Percentiles rank a stretch among this genome's conserved stretches.
Evolutionary conservation across 2,113 vertebrate genomes (phyloP).

Genomic region (Myotis yumanensis): DNA sequence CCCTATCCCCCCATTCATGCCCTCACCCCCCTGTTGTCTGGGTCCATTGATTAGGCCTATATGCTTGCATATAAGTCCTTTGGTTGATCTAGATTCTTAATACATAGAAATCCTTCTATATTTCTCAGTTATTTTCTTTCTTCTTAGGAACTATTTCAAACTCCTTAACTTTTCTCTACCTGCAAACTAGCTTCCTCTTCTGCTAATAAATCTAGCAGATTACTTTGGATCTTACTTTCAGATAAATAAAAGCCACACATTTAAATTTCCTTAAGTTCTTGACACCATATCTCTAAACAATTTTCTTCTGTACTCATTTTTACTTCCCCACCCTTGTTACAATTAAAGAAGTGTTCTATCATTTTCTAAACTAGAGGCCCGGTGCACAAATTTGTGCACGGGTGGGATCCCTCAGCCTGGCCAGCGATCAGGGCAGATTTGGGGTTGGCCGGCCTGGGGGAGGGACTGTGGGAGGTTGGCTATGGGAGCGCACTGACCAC

Average conservation of each 20-base stretch:
- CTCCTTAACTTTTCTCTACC: neutral
- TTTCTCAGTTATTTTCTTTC: neutral
- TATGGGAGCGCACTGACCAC: too few species aligned
- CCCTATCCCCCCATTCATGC: too few species aligned
- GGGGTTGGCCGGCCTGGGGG: too few species aligned
- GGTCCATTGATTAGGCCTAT: too few species aligned
- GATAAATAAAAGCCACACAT: neutral
- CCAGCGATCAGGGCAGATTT: too few species aligned
- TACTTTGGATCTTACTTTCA: neutral
- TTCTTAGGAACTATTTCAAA: neutral
- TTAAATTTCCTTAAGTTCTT: slow-evolving; percentile 12
- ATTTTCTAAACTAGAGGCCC: neutral
- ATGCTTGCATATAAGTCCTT: too few species aligned
- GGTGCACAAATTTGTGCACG: too few species aligned
- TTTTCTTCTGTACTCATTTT: neutral
- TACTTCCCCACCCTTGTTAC: neutral
- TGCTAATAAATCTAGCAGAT: neutral
- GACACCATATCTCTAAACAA: neutral
- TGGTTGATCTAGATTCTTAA: neutral
- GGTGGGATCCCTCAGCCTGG: too few species aligned
- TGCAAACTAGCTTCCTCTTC: neutral
- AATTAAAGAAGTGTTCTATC: neutral
- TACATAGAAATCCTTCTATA: neutral
- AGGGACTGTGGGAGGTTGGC: too few species aligned
- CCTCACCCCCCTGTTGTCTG: too few species aligned